Evolutionary conservation across 2,888 invertebrate species (phyloP), one percentile per base, ranked within the genome.

Genomic region (Phalangium opilio): DNA sequence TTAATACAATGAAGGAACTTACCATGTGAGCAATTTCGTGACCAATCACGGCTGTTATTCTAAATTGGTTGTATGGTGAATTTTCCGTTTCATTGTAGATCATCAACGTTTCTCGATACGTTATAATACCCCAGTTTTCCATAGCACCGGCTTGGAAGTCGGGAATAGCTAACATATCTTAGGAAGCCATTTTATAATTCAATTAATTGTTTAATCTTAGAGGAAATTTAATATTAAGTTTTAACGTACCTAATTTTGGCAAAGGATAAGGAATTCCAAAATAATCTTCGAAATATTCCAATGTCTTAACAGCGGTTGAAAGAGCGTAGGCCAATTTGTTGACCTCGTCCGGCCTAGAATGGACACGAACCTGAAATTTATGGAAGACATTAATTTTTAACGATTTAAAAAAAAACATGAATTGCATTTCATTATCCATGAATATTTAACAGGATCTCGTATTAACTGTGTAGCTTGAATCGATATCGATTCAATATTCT

Each of bases 131-230:
- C 72, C 72, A 72, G 58, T 72, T 73, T 60, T 72, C 71, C 71
- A 72, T 72, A 70, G 2, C 86, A 78, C 81, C 85, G 2, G 83
- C 82, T 45, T 79, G 76, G 62, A 89, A 90, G 64, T 90, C 89
- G 0, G 90, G 89, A 48, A 91, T 68, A 0, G 87, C 90, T n/a
- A 86, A 79, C 84, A 90, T 83, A 62, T 91, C 90, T 52, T 65
- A 10, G 41, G n/a, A 47, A 41, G 20, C n/a, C n/a, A n/a, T n/a
- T n/a, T n/a, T n/a, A n/a, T n/a, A n/a, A n/a, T n/a, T n/a, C n/a
- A n/a, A n/a, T n/a, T n/a, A n/a, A n/a, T n/a, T n/a, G n/a, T n/a
- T n/a, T n/a, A n/a, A n/a, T n/a, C n/a, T 27, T 7, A 27, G 27
- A 27, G 27, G 8, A 27, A 7, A 27, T 7, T 27, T 38, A 38